phyloP scores from a whole-genome alignment of 2,888 invertebrate genomes.

The Oeneis ivallda region DNA sequence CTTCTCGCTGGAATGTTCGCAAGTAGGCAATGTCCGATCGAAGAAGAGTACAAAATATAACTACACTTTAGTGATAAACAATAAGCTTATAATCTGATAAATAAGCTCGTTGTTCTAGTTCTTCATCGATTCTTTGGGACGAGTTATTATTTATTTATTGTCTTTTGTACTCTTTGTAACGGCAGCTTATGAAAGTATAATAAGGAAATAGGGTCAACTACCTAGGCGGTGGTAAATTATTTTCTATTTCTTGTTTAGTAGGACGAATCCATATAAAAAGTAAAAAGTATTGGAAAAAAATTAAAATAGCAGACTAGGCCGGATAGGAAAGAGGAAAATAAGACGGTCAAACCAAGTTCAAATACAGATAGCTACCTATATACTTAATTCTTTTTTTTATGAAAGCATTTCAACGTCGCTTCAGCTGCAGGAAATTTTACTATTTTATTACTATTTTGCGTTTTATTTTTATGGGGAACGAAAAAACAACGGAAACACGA shows the following conservation, averaged over 20 bases:
- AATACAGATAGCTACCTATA: too few relatives aligned
- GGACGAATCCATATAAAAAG: neutral
- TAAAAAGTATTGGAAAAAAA: neutral
- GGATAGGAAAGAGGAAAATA: too few relatives aligned
- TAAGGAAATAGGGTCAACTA: neutral
- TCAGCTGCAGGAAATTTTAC: too few relatives aligned
- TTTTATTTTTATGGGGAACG: too few relatives aligned
- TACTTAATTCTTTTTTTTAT: too few relatives aligned
- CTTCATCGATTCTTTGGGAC: neutral
- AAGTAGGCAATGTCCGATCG: too few relatives aligned
- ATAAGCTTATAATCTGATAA: neutral
- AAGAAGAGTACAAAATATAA: neutral
- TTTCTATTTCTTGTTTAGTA: neutral
- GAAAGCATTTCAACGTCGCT: too few relatives aligned
- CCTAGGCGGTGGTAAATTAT: neutral
- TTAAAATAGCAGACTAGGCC: neutral
- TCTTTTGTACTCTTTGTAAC: neutral
- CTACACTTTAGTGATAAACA: neutral
- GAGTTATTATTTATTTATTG: slow-evolving; percentile 9
- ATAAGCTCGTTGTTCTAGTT: neutral
- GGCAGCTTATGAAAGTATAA: slow-evolving; percentile 7
- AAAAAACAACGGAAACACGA: too few relatives aligned
- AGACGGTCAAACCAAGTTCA: too few relatives aligned
- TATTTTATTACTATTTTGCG: too few relatives aligned
- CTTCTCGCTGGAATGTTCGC: too few relatives aligned